These are phyloP conservation scores for Heptranchias perlo DNA, from an alignment of 2,113 vertebrate genomes.

Conservation along the genomic window DNA sequence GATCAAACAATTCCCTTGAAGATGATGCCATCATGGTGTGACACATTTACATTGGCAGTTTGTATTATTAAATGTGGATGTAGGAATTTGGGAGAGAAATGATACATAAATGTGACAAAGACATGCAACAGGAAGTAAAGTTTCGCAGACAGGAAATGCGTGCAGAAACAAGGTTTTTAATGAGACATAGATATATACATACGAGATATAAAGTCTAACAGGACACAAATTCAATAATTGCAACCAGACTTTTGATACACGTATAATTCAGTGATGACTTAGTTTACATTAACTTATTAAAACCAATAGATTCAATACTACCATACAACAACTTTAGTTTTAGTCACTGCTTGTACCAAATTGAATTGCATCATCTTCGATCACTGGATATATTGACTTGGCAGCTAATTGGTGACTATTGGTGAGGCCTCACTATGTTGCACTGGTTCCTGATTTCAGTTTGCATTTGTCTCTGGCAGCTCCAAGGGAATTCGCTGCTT, in stretches of 20 bases:
- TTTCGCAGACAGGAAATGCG: neutral
- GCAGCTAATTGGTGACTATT: neutral
- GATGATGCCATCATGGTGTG: too few species aligned
- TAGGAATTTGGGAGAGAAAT: neutral
- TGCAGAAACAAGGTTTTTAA: neutral
- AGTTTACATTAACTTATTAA: neutral
- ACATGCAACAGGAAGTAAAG: neutral
- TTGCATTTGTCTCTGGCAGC: constrained; percentile 50
- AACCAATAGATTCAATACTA: too few species aligned
- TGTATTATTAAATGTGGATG: neutral
- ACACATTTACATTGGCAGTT: neutral
- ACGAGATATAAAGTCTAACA: neutral
- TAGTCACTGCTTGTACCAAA: neutral
- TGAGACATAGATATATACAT: neutral
- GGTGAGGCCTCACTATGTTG: neutral
- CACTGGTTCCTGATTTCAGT: neutral
- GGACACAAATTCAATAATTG: neutral
- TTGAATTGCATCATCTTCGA: neutral
- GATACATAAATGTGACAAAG: neutral
- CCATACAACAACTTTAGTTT: neutral
- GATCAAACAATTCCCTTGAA: too few species aligned
- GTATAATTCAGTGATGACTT: neutral
- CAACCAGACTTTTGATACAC: neutral
- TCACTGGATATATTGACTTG: neutral
- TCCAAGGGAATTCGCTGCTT: constrained; percentile 61